Percentiles rank a stretch among this genome's conserved stretches.
These are phyloP conservation scores for Mormyrops boulengeri DNA, from an alignment of 2,797 vertebrate genomes.

Conservation along the genomic window DNA sequence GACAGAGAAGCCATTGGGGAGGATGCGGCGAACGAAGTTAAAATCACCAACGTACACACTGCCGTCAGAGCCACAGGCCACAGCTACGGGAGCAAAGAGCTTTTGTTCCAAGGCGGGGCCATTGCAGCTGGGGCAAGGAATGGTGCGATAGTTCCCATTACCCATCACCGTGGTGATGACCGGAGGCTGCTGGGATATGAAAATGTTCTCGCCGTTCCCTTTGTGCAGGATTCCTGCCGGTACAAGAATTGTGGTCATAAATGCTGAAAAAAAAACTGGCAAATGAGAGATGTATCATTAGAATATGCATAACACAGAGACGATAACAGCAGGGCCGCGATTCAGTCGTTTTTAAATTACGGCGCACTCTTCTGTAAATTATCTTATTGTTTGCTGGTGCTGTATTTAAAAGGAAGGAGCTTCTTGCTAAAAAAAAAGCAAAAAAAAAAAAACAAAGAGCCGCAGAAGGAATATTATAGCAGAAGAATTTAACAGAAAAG, in stretches of 20 bases:
- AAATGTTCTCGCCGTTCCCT: slow-evolving; percentile 92
- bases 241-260: background rate
- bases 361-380: background rate
- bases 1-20: slow-evolving; percentile 80
- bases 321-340: background rate
- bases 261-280: background rate
- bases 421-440: background rate
- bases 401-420: slow-evolving; percentile 8
- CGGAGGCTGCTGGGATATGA: slow-evolving; percentile 89
- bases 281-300: background rate
- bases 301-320: background rate
- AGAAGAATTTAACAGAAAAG: background rate
- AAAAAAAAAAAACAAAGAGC: background rate
- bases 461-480: background rate
- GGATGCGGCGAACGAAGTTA: slow-evolving; percentile 87
- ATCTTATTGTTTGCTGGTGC: slow-evolving; percentile 11
- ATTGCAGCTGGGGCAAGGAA: slow-evolving; percentile 84
- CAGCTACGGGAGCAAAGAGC: slow-evolving; percentile 88
- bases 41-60: slow-evolving; percentile 93
- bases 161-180: slow-evolving; percentile 89
- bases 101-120: slow-evolving; percentile 80
- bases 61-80: slow-evolving; percentile 86
- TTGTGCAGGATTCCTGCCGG: slow-evolving; percentile 86
- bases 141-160: slow-evolving; percentile 86
- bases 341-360: background rate